Conservation (phyloP, 2,113 vertebrate genomes). For the Daubentonia madagascariensis region DNA sequence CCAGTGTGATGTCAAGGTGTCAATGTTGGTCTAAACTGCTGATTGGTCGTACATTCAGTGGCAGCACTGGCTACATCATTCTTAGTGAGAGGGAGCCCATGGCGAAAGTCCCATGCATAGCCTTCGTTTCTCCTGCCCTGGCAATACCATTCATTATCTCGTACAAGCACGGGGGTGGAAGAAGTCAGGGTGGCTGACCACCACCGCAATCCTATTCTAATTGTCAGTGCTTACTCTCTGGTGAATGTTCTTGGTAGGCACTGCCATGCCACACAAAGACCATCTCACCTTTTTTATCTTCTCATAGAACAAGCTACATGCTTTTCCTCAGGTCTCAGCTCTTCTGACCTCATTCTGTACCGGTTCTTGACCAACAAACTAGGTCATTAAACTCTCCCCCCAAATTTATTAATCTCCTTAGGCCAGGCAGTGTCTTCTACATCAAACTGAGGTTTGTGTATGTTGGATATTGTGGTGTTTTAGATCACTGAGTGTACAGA, state of each 20-base stretch:
- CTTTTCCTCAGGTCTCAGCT: neutral
- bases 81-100: neutral
- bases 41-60: neutral
- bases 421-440: neutral
- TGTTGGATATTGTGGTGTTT: no score
- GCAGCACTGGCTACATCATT: neutral
- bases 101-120: fast-evolving
- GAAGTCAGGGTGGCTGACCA: neutral
- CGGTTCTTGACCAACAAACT: neutral
- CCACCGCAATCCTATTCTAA: neutral
- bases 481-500: no score
- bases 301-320: no score
- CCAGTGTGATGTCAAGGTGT: neutral
- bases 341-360: neutral
- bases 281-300: neutral
- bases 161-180: neutral
- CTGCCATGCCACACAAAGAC: neutral
- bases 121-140: neutral
- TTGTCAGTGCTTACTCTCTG: neutral
- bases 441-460: no score
- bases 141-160: neutral
- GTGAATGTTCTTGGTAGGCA: neutral
- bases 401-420: neutral
- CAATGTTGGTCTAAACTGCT: neutral
- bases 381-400: neutral